Evolutionary conservation across 2,113 vertebrate genomes (phyloP).

Genomic region (Nibea coibor): DNA sequence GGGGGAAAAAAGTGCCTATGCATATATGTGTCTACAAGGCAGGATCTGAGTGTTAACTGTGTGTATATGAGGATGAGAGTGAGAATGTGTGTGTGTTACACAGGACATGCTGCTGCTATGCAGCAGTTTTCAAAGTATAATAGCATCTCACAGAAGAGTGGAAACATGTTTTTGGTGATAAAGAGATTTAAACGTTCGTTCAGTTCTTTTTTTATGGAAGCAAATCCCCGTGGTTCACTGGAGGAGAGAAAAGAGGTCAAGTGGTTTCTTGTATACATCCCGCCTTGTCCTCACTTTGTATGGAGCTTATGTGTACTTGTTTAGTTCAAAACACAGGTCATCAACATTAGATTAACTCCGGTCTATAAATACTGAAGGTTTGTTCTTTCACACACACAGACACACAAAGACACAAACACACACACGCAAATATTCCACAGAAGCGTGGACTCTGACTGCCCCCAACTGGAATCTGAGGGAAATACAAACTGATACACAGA

Average conservation of each 20-base stretch:
- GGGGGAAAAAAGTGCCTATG: conserved; percentile 42
- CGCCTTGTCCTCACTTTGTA: conserved; percentile 40
- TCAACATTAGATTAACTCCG: conserved; percentile 74
- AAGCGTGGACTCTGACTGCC: conserved; percentile 79
- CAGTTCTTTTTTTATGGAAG: conserved; percentile 27
- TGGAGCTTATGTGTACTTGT: conserved; percentile 42
- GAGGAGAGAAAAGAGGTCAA: conserved; percentile 35
- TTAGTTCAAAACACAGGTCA: conserved; percentile 58
- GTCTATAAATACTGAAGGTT: conserved; percentile 58
- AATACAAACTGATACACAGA: conserved; percentile 52
- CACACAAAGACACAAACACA: conserved; percentile 20
- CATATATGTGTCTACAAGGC: conserved; percentile 49
- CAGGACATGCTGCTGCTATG: background rate
- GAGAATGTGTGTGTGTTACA: conserved; percentile 27
- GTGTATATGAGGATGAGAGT: conserved; percentile 33
- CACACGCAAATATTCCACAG: conserved; percentile 4
- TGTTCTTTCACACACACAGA: background rate
- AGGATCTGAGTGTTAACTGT: conserved; percentile 55
- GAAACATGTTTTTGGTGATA: conserved; percentile 54
- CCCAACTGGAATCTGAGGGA: conserved; percentile 74
- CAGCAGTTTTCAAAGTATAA: conserved; percentile 30
- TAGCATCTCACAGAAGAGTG: conserved; percentile 31
- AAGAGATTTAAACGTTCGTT: conserved; percentile 36
- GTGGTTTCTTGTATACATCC: background rate
- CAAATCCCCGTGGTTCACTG: conserved; percentile 35